Percentiles rank a stretch among this genome's conserved stretches.
Evolutionary conservation across 1,140 invertebrate species (phyloP).

Genomic region (Drosophila sturtevanti): DNA sequence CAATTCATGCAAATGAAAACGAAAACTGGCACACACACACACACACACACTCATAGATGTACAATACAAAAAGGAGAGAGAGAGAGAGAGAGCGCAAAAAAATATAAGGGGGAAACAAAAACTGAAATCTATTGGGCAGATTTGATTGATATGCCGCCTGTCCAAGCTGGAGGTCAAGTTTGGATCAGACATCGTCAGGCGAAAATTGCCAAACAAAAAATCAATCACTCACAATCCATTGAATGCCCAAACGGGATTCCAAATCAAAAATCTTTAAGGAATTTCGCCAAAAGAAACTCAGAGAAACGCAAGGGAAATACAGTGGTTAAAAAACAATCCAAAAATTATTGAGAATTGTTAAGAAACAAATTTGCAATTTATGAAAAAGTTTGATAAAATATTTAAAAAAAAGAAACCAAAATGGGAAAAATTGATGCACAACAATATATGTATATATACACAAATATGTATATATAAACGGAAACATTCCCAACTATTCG

Average conservation of each 20-base stretch:
- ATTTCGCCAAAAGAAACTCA: neutral
- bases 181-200: slow-evolving; percentile 19
- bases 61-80: slow-evolving; percentile 41
- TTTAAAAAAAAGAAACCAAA: no score
- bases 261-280: slow-evolving; percentile 1
- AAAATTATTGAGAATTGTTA: neutral
- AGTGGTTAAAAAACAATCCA: no score
- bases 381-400: no score
- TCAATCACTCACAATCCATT: slow-evolving; percentile 67
- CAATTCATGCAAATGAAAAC: slow-evolving; percentile 79
- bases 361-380: no score
- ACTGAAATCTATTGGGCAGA: slow-evolving; percentile 61
- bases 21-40: slow-evolving; percentile 61
- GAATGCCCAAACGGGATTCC: slow-evolving; percentile 24
- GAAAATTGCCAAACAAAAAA: slow-evolving; percentile 41
- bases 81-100: slow-evolving; percentile 35
- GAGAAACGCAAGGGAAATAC: neutral
- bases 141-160: slow-evolving; percentile 74
- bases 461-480: no score
- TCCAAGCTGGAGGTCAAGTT: slow-evolving; percentile 65
- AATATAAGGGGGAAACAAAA: no score
- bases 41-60: neutral
- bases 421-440: no score
- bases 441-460: no score
- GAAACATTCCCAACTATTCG: no score